Conservation (phyloP, 2,113 vertebrate species). For the Heterotilapia buettikoferi region DNA sequence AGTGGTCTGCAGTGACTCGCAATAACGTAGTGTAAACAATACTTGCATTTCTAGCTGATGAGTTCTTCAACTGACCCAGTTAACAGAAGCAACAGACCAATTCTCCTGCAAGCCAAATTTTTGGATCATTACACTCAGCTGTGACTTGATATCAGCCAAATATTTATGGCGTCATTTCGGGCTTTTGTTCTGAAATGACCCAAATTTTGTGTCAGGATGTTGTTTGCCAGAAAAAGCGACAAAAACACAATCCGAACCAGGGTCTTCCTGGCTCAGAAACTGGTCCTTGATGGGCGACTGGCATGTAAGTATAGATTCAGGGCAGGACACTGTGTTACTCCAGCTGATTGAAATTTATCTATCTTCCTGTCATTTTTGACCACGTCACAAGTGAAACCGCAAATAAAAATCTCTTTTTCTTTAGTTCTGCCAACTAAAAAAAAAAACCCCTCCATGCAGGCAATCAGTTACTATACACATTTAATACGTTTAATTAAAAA, state of each 20-base stretch:
- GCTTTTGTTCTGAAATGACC: neutral
- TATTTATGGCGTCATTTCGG: neutral
- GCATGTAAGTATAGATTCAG: neutral
- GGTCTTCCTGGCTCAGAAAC: neutral
- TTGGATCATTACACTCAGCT: constrained; percentile 17
- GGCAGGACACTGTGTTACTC: neutral
- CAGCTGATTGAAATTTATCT: neutral
- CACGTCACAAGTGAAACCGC: neutral
- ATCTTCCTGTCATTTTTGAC: neutral
- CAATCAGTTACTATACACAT: neutral
- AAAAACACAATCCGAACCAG: neutral
- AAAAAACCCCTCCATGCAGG: neutral
- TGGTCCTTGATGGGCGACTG: neutral
- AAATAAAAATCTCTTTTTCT: neutral
- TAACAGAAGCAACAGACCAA: constrained; percentile 8
- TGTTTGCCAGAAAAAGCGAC: neutral
- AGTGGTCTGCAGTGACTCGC: neutral
- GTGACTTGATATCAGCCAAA: constrained; percentile 14
- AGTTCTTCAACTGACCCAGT: neutral
- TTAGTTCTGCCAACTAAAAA: neutral
- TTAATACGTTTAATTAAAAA: neutral
- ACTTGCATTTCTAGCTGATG: neutral
- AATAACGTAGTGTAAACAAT: neutral
- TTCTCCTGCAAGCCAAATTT: neutral
- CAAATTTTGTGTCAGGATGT: neutral